A percentile compares a stretch with the other conserved stretches of the same genome.
Conservation (phyloP, 2,113 vertebrate genomes). For the Rhodinocichla rosea region DNA sequence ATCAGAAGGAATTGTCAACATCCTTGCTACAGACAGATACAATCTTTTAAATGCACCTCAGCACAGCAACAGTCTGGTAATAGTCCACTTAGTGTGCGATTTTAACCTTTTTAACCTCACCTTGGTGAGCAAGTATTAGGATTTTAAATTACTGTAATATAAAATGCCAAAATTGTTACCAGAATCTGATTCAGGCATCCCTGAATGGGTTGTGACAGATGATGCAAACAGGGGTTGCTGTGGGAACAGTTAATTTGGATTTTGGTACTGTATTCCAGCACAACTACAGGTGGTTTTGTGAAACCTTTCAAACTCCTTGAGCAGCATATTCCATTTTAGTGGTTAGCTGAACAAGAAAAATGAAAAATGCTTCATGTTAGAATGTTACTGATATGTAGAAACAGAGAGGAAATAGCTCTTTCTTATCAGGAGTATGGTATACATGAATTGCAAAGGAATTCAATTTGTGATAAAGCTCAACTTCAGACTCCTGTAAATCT, state of each 20-base stretch:
- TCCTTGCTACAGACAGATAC: background rate
- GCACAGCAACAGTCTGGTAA: background rate
- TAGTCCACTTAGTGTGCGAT: background rate
- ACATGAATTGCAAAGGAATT: background rate
- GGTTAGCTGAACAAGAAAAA: background rate
- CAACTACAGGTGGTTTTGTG: background rate
- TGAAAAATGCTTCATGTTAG: background rate
- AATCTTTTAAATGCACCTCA: background rate
- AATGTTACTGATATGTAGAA: background rate
- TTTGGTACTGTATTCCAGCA: background rate
- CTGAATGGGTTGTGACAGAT: background rate
- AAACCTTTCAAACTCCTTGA: background rate
- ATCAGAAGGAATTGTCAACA: conserved; percentile 1
- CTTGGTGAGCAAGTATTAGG: background rate
- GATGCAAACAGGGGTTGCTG: background rate
- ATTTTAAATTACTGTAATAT: background rate
- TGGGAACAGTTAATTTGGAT: background rate
- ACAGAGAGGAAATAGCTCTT: background rate
- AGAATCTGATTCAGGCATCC: background rate
- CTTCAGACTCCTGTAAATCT: background rate
- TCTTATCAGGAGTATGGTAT: background rate
- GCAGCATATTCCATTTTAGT: background rate
- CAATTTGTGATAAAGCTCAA: background rate
- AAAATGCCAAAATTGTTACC: background rate
- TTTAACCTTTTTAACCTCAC: too few relatives aligned